Percentiles rank a stretch among this genome's conserved stretches.
phyloP scores from a whole-genome alignment of 2,888 invertebrate genomes.

The Cerastoderma edule region DNA sequence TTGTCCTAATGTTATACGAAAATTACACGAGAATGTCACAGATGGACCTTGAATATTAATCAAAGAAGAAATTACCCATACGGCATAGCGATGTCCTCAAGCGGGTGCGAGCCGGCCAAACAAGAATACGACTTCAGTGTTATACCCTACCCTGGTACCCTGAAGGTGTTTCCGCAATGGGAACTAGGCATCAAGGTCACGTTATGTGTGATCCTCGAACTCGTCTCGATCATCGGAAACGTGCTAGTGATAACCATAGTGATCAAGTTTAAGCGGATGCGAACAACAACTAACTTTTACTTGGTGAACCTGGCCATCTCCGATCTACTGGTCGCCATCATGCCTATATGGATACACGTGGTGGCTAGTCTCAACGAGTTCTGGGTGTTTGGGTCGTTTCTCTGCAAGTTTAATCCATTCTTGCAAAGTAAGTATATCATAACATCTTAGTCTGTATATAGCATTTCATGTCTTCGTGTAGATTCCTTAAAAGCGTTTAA shows the following conservation, averaged over 20 bases:
- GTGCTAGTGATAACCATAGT: constrained; percentile 73
- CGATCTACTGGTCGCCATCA: constrained; percentile 78
- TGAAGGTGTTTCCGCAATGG: constrained; percentile 61
- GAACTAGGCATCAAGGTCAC: constrained; percentile 71
- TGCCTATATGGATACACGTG: constrained; percentile 91
- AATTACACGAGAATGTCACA: too few species aligned
- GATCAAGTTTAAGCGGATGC: constrained; percentile 71
- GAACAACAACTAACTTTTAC: constrained; percentile 81
- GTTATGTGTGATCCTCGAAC: constrained; percentile 59
- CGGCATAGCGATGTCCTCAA: constrained; percentile 4
- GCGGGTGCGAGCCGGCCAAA: constrained; percentile 83
- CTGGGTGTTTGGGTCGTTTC: constrained; percentile 89
- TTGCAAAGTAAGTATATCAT: constrained; percentile 88
- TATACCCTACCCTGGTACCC: constrained; percentile 58
- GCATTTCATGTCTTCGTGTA: too few species aligned
- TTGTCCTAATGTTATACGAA: too few species aligned
- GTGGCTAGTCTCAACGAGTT: constrained; percentile 91
- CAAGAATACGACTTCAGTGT: constrained; percentile 60
- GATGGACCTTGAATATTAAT: too few species aligned
- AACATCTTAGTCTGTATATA: too few species aligned
- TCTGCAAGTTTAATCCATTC: constrained; percentile 91
- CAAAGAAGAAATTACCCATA: too few species aligned
- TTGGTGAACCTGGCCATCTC: constrained; percentile 80
- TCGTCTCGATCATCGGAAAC: constrained; percentile 74
- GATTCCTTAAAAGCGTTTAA: too few species aligned